Evolutionary conservation across 1,140 invertebrate species (phyloP), one percentile per base, ranked within the genome.

Genomic region (Drosophila ficusphila): DNA sequence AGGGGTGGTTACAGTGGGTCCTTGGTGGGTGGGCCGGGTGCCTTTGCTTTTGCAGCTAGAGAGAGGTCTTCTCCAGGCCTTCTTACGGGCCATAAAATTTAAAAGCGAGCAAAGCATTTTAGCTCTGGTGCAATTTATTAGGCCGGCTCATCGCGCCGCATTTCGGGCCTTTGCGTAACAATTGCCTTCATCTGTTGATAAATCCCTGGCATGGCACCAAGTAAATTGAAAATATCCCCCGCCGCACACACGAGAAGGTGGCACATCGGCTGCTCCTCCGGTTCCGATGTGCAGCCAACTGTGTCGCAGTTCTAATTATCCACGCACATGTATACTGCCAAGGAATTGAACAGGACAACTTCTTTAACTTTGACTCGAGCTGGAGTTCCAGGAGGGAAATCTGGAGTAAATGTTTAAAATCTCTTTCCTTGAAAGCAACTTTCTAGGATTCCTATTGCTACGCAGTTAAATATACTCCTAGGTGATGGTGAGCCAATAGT

Each of bases 91-190:
- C 81, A 86, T 86, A 86, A 88, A 86, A 88, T 86, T 86, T 86
- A 86, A 86, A 86, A 88, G 81, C 81, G 81, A 86, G 81, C 81
- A 86, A 86, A 86, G 81, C 81, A 86, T 86, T 86, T 86, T 86
- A 86, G 81, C 81, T 86, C 81, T 86, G 81, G 81, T 88, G 81
- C 81, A 86, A 86, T 86, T 86, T 86, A 86, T 86, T 86, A 86
- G 79, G 67, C 79, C 76, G 61, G 71, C 79, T 83, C 79, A 83
- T 83, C 79, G 79, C 70, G 70, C 58, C 71, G 70, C 71, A 52
- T 74, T 74, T 74, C 62, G 70, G 71, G 58, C 71, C 49, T 74
- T 74, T 71, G 82, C 81, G 72, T 86, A 86, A 86, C 81, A 86
- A 86, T 86, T 86, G 81, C 82, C 81, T 86, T 86, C 81, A 86